Conservation (phyloP, 1,140 invertebrate species). For the Bombus impatiens region DNA sequence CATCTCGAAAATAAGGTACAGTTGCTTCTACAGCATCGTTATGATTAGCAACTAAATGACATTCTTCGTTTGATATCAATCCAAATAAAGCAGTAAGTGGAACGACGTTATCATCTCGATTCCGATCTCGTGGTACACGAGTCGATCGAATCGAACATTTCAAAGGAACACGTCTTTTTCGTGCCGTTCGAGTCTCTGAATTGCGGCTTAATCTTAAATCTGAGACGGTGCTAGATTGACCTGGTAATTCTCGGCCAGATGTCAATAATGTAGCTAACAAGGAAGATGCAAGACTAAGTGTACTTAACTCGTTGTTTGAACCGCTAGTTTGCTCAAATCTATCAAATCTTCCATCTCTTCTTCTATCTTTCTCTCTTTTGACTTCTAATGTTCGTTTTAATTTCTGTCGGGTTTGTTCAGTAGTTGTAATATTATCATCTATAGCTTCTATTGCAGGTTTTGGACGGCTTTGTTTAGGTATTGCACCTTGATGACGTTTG, state of each 20-base stretch:
- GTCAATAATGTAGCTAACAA: slow-evolving; percentile 86
- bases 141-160: slow-evolving; percentile 53
- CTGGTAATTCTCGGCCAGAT: slow-evolving; percentile 82
- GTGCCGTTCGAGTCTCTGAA: slow-evolving; percentile 48
- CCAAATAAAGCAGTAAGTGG: slow-evolving; percentile 72
- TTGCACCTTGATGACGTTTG: slow-evolving; percentile 86
- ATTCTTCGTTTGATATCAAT: slow-evolving; percentile 81
- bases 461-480: slow-evolving; percentile 86
- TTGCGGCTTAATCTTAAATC: slow-evolving; percentile 52
- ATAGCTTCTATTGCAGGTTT: slow-evolving; percentile 56
- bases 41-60: slow-evolving; percentile 91
- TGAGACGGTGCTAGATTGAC: slow-evolving; percentile 58
- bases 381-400: slow-evolving; percentile 80
- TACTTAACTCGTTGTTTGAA: slow-evolving; percentile 86
- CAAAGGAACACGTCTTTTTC: slow-evolving; percentile 55
- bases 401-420: slow-evolving; percentile 44
- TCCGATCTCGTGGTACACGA: slow-evolving; percentile 61
- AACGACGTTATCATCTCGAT: slow-evolving; percentile 71
- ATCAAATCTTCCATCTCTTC: slow-evolving; percentile 74
- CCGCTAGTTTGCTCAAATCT: slow-evolving; percentile 83
- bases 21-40: slow-evolving; percentile 94
- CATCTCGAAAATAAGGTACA: slow-evolving; percentile 92
- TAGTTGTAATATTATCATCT: slow-evolving; percentile 51
- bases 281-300: slow-evolving; percentile 84
- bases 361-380: slow-evolving; percentile 78